Evolutionary conservation across 2,797 vertebrate genomes (phyloP).

Genomic region (Tauraco hartlaubi): DNA sequence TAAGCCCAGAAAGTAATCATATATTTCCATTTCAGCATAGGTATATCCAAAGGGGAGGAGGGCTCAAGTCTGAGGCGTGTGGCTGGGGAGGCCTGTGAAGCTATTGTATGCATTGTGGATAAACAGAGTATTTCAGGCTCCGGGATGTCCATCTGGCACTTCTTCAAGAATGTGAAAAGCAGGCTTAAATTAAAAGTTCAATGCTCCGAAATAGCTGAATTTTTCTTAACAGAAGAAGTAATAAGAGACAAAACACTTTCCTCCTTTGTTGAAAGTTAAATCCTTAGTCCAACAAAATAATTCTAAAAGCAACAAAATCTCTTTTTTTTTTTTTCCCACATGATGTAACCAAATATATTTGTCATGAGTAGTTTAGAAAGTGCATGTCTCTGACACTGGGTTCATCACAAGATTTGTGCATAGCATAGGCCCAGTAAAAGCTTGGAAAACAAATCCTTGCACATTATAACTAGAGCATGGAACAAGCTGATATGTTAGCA

Average conservation of each 20-base stretch:
- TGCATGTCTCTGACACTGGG: background rate
- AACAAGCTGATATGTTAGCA: constrained; percentile 45
- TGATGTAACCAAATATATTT: background rate
- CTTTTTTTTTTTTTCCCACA: background rate
- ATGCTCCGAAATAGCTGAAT: background rate
- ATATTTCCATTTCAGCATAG: background rate
- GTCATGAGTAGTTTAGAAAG: background rate
- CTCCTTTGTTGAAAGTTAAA: background rate
- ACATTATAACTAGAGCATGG: constrained; percentile 37
- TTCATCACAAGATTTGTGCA: background rate
- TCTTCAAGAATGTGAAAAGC: constrained; percentile 46
- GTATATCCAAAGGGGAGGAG: background rate
- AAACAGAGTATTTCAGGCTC: background rate
- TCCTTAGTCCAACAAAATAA: background rate
- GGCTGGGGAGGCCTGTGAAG: background rate
- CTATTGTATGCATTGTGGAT: background rate
- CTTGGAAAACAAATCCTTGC: constrained; percentile 14
- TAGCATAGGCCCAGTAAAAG: constrained; percentile 20
- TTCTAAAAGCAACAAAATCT: background rate
- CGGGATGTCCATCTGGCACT: background rate
- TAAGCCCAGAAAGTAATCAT: background rate
- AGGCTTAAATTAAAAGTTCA: constrained; percentile 7
- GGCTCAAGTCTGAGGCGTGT: background rate
- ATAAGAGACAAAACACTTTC: background rate
- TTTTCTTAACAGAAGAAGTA: background rate